A percentile compares a stretch with the other conserved stretches of the same genome.
Conservation (phyloP, 2,113 vertebrate species). For the Willisornis vidua region DNA sequence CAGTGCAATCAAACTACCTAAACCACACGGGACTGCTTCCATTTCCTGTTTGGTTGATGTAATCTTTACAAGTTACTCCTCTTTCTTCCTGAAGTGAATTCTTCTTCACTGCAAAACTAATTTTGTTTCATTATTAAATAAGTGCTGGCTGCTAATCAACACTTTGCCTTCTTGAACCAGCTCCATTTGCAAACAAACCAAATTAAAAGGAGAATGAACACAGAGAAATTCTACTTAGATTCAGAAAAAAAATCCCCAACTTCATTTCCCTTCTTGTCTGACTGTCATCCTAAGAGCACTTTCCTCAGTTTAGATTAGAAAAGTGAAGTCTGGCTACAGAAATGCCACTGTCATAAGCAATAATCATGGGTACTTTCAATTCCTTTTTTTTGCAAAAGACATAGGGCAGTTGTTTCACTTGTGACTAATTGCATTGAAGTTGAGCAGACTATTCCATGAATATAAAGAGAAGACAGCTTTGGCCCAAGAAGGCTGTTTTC, state of each 20-base stretch:
- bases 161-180: neutral
- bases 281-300: neutral
- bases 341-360: neutral
- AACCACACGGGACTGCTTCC: neutral
- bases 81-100: conserved; percentile 50
- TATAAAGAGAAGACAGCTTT: neutral
- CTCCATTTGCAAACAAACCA: neutral
- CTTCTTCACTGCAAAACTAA: conserved; percentile 25
- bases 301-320: neutral
- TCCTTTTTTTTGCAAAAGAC: neutral
- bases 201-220: neutral
- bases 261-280: neutral
- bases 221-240: neutral
- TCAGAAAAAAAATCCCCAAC: neutral
- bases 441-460: neutral
- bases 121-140: conserved; percentile 46
- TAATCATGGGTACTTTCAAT: neutral
- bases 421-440: neutral
- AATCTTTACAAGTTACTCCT: conserved; percentile 29
- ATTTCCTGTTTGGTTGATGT: conserved; percentile 45
- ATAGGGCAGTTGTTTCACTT: neutral
- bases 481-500: neutral
- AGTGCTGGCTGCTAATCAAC: conserved; percentile 5
- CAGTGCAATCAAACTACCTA: neutral
- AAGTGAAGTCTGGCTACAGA: neutral